Evolutionary conservation across 2,113 vertebrate genomes (phyloP), one percentile per base, ranked within the genome.

Genomic region (Triplophysa rosa): DNA sequence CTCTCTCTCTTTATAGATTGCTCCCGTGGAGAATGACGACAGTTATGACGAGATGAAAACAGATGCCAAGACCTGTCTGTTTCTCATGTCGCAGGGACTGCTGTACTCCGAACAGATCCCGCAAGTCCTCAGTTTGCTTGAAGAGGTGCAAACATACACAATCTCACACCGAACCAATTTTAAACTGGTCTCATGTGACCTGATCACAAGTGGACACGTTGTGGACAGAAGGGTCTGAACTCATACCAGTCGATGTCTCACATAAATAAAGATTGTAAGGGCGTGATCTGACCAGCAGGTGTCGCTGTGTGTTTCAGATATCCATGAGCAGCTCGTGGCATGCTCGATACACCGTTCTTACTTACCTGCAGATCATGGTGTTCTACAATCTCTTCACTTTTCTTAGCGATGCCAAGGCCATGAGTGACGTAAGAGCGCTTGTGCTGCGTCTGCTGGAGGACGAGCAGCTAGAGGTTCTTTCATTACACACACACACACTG

Each of bases 361-460:
- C 95, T 90, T 99, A 98, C 93, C 95, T 98, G 90, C 97, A 99
- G 92, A 95, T 96, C 56, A 97, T 97, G 96, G 96, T 98, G 52
- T 99, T 99, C 90, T 98, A 98, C 92, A 99, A 99, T 91, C 95
- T 99, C 80, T 99, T 99, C 92, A 95, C 96, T 90, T 96, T 98
- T 90, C 93, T 98, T 88, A 96, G 93, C 85, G 94, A 94, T 79
- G 90, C 92, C 67, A 92, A 93, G 81, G 93, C 95, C 1, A 94
- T 98, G 77, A 82, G 89, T 77, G 93, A 94, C 66, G 94, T 97
- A 70, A 91, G 95, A 52, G 94, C 91, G 40, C 88, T 98, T 83
- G 93, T 99, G 81, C 93, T 98, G 83, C 89, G 83, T 63, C 93
- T 99, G 49, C 90, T 98, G 87, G 95, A 96, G 87, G 97, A 99